A percentile compares a stretch with the other conserved stretches of the same genome.
Evolutionary conservation across 2,888 invertebrate genomes (phyloP).

Genomic region (Ectemnius continuus): DNA sequence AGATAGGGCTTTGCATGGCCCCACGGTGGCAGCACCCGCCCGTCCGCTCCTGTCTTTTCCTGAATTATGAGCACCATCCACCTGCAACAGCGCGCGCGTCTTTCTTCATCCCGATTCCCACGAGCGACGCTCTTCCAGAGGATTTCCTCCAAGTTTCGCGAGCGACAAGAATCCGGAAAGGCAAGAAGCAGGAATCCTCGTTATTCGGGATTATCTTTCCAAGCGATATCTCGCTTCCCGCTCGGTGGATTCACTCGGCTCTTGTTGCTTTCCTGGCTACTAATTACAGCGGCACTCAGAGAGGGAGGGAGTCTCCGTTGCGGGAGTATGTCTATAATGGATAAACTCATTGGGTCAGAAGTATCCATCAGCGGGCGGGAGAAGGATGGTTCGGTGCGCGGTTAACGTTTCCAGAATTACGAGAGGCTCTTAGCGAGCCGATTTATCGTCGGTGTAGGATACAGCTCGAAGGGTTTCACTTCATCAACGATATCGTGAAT

Average conservation of each 20-base stretch:
- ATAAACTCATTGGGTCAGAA: slow-evolving; percentile 30
- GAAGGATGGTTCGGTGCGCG: slow-evolving; percentile 31
- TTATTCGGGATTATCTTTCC: not conserved
- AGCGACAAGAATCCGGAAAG: slow-evolving; percentile 2
- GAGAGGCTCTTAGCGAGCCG: slow-evolving; percentile 42
- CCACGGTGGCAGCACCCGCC: slow-evolving; percentile 54
- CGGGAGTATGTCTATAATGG: slow-evolving; percentile 15
- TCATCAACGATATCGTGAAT: slow-evolving; percentile 57
- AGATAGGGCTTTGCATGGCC: slow-evolving; percentile 65
- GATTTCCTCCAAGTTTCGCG: slow-evolving; percentile 1
- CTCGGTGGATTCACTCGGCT: slow-evolving; percentile 2
- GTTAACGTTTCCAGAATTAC: slow-evolving; percentile 51
- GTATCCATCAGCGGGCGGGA: slow-evolving; percentile 27
- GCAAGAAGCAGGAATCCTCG: not conserved
- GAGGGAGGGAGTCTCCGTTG: slow-evolving; percentile 10
- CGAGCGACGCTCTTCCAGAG: slow-evolving; percentile 1
- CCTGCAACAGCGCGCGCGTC: slow-evolving; percentile 31
- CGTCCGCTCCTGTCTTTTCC: slow-evolving; percentile 55
- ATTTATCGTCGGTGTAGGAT: slow-evolving; percentile 48
- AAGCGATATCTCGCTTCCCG: not conserved
- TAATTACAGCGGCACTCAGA: slow-evolving; percentile 47
- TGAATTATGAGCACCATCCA: slow-evolving; percentile 62
- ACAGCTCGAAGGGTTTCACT: slow-evolving; percentile 49
- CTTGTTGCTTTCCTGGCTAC: not conserved
- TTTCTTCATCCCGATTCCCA: slow-evolving; percentile 47